Evolutionary conservation across 1,140 invertebrate genomes (phyloP).

Genomic region (Eurosta solidaginis): DNA sequence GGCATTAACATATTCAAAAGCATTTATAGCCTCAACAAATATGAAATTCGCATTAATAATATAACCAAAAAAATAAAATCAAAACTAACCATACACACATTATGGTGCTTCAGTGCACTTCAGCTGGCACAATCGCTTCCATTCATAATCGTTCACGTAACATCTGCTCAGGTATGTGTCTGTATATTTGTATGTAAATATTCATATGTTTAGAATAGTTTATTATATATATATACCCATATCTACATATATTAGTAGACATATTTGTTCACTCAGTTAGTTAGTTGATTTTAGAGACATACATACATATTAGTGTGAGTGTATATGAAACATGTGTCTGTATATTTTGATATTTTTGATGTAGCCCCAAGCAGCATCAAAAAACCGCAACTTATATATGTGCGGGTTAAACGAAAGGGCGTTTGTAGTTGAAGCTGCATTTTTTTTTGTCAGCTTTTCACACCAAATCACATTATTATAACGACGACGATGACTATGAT

Average conservation of each 20-base stretch:
- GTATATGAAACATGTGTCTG: too few relatives aligned
- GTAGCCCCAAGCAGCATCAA: neutral
- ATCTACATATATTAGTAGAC: neutral
- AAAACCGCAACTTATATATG: neutral
- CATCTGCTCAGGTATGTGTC: neutral
- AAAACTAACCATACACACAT: neutral
- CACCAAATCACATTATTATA: slow-evolving; percentile 26
- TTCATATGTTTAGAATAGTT: neutral
- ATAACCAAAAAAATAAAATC: slow-evolving; percentile 8
- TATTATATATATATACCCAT: neutral
- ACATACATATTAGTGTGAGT: too few relatives aligned
- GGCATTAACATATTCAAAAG: slow-evolving; percentile 10
- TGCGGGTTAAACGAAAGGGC: neutral
- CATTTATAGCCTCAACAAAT: slow-evolving; percentile 24
- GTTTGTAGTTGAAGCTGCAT: neutral
- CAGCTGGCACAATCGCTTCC: neutral
- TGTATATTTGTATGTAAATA: neutral
- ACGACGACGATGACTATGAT: neutral
- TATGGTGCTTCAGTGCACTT: neutral
- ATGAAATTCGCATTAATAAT: slow-evolving; percentile 25
- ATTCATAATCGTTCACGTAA: neutral
- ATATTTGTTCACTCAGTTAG: slow-evolving; percentile 9
- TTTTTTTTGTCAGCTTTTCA: neutral
- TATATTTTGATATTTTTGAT: slow-evolving; percentile 13
- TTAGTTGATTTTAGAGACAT: too few relatives aligned